Evolutionary conservation across 2,797 vertebrate genomes (phyloP).

Genomic region (Gallinago nigripennis): DNA sequence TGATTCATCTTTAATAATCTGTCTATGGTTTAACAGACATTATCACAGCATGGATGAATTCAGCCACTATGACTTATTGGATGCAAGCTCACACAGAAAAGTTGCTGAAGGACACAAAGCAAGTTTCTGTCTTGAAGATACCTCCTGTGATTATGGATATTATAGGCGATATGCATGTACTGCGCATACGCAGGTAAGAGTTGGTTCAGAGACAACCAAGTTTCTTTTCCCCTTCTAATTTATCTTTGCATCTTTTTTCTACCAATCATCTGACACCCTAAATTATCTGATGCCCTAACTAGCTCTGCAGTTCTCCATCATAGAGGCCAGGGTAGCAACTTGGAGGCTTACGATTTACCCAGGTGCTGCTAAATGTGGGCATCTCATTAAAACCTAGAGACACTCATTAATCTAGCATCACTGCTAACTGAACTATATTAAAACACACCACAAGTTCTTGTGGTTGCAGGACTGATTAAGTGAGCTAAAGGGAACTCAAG

Average conservation of each 20-base stretch:
- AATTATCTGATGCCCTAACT: not conserved
- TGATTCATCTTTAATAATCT: not conserved
- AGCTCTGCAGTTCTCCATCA: not conserved
- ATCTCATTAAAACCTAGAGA: not conserved
- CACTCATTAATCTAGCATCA: not conserved
- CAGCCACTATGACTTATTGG: conserved; percentile 96
- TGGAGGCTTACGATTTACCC: not conserved
- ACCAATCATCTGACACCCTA: not conserved
- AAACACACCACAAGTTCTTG: not conserved
- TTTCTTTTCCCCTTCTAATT: not conserved
- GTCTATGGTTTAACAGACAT: conserved; percentile 80
- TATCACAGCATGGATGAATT: conserved; percentile 99
- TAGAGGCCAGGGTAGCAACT: not conserved
- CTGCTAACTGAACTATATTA: not conserved
- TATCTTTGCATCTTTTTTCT: not conserved
- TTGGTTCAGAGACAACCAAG: not conserved
- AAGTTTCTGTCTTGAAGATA: conserved; percentile 98
- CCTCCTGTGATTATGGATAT: conserved; percentile 96
- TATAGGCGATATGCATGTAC: conserved; percentile 94
- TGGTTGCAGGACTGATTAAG: not conserved
- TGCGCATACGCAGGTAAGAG: conserved; percentile 90
- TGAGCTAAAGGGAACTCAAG: not conserved
- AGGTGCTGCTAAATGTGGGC: not conserved
- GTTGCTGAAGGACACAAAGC: conserved; percentile 98
- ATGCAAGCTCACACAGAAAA: conserved; percentile 85